Conservation (phyloP, 2,113 vertebrate genomes). For the Seriola rivoliana region DNA sequence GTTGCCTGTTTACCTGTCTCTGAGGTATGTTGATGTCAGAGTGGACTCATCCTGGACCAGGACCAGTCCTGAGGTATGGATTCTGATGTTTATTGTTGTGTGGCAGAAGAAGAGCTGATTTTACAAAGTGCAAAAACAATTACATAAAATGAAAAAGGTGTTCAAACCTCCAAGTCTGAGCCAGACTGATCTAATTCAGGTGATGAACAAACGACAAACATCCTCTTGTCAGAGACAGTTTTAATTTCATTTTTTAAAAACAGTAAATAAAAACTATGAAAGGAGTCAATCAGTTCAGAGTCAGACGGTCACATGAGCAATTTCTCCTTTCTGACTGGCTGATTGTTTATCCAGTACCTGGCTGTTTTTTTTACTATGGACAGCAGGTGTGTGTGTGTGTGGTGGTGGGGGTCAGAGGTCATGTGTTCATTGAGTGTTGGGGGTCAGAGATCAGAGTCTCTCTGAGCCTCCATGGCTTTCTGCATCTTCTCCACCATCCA, state of each 20-base stretch:
- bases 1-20: background rate
- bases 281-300: conserved; percentile 11
- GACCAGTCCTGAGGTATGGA: no score
- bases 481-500: conserved; percentile 99
- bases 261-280: conserved; percentile 2
- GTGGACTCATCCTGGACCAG: no score
- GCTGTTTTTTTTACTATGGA: background rate
- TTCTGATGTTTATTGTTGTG: no score
- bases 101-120: no score
- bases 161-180: background rate
- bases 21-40: no score
- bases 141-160: no score
- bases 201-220: background rate
- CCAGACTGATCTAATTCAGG: background rate
- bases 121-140: no score
- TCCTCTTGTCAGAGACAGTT: background rate
- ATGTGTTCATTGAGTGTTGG: background rate
- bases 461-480: conserved; percentile 92
- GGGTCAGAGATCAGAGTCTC: conserved; percentile 84
- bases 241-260: conserved; percentile 34
- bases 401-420: background rate
- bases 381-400: background rate
- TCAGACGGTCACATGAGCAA: conserved; percentile 5
- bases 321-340: background rate
- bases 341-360: background rate